phyloP scores from a whole-genome alignment of 1,140 invertebrate species.

The Zaprionus kolodkinae region DNA sequence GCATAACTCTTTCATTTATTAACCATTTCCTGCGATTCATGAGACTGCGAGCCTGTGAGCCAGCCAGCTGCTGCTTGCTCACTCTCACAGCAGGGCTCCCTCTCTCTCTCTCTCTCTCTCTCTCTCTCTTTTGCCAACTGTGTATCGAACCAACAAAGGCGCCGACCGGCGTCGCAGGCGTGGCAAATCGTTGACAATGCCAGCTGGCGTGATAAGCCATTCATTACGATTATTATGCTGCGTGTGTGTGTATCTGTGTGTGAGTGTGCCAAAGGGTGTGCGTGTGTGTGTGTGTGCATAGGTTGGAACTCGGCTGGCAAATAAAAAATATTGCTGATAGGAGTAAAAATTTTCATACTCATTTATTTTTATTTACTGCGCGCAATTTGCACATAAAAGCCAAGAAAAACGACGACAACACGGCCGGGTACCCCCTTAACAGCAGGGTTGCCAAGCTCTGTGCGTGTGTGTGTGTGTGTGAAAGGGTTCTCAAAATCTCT shows the following conservation, averaged over 20 bases:
- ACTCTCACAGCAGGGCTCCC: not conserved
- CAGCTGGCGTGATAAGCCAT: constrained; percentile 82
- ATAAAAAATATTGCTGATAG: constrained; percentile 80
- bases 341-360: constrained; percentile 83
- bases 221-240: constrained; percentile 80
- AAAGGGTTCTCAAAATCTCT: constrained; percentile 74
- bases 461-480: constrained; percentile 20
- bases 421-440: constrained; percentile 10
- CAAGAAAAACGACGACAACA: constrained; percentile 37
- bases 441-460: not conserved
- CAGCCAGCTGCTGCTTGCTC: not conserved
- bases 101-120: not conserved
- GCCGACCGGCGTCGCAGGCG: constrained; percentile 45
- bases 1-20: constrained; percentile 81
- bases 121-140: not conserved
- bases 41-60: not conserved
- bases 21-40: constrained; percentile 68
- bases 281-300: constrained; percentile 22
- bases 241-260: constrained; percentile 11
- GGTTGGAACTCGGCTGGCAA: constrained; percentile 50
- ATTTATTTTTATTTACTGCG: constrained; percentile 83
- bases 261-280: constrained; percentile 28
- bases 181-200: constrained; percentile 76
- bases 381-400: constrained; percentile 81
- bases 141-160: constrained; percentile 79